These are phyloP conservation scores for Cosmopolites sordidus DNA, from an alignment of 2,888 invertebrate genomes.

Conservation along the genomic window DNA sequence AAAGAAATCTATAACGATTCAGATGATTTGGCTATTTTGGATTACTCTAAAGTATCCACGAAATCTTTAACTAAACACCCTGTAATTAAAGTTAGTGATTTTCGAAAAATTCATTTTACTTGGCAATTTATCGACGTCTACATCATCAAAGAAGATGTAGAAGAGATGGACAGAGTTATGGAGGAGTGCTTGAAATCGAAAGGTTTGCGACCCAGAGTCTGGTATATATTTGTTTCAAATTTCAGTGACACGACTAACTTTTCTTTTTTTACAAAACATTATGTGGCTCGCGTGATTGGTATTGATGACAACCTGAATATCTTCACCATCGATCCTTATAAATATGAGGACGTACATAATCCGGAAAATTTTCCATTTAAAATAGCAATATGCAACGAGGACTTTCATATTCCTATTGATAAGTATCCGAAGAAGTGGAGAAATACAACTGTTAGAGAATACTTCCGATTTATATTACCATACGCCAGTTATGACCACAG, in stretches of 20 bases:
- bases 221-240: conserved; percentile 6
- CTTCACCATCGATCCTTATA: conserved; percentile 5
- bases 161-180: neutral
- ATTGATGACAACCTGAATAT: conserved; percentile 2
- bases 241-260: neutral
- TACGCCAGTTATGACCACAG: neutral
- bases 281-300: conserved; percentile 1
- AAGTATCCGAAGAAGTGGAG: conserved; percentile 10
- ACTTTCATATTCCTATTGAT: neutral
- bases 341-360: conserved; percentile 2
- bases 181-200: neutral
- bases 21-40: neutral
- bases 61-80: neutral
- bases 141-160: neutral
- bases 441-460: conserved; percentile 6
- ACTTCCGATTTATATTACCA: neutral
- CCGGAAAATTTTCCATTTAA: neutral
- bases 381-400: neutral
- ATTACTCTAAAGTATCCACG: neutral
- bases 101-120: neutral
- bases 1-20: neutral
- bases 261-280: conserved; percentile 6
- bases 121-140: neutral
- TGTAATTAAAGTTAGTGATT: neutral
- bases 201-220: conserved; percentile 1